Conservation (phyloP, 2,888 invertebrate species). For the Nebria salina region DNA sequence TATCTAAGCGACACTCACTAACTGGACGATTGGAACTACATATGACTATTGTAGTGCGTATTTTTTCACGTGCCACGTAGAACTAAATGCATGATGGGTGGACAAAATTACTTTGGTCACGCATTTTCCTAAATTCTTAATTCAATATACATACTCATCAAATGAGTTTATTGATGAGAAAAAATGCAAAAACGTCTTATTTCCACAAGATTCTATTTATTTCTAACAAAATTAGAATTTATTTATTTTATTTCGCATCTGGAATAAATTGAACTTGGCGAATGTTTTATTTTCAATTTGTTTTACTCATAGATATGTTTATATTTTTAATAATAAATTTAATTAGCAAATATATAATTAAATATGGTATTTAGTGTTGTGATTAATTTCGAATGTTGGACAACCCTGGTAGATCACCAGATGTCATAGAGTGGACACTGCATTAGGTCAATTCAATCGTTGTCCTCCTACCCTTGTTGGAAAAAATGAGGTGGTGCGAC, state of each 20-base stretch:
- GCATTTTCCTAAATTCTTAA: too few relatives aligned
- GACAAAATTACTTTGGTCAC: neutral
- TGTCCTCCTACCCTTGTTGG: conserved; percentile 49
- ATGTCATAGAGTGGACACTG: conserved; percentile 58
- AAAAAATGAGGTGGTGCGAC: conserved; percentile 56
- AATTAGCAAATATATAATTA: too few relatives aligned
- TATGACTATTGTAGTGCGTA: conserved; percentile 57
- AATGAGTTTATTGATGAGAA: too few relatives aligned
- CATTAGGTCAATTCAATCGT: conserved; percentile 57
- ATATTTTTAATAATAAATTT: too few relatives aligned
- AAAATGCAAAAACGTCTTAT: too few relatives aligned
- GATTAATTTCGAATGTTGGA: conserved; percentile 48
- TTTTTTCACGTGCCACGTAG: conserved; percentile 38
- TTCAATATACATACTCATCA: too few relatives aligned
- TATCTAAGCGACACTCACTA: conserved; percentile 31
- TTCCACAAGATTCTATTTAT: too few relatives aligned
- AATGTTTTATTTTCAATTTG: too few relatives aligned
- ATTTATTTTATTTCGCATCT: too few relatives aligned
- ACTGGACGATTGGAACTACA: conserved; percentile 55
- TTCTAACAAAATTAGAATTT: too few relatives aligned
- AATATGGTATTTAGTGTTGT: neutral
- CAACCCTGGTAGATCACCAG: conserved; percentile 53
- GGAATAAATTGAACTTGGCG: too few relatives aligned
- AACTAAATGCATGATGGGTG: conserved; percentile 10
- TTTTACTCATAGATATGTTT: too few relatives aligned